A percentile compares a stretch with the other conserved stretches of the same genome.
Evolutionary conservation across 1,140 invertebrate species (phyloP).

Genomic region (Choristoneura fumiferana): DNA sequence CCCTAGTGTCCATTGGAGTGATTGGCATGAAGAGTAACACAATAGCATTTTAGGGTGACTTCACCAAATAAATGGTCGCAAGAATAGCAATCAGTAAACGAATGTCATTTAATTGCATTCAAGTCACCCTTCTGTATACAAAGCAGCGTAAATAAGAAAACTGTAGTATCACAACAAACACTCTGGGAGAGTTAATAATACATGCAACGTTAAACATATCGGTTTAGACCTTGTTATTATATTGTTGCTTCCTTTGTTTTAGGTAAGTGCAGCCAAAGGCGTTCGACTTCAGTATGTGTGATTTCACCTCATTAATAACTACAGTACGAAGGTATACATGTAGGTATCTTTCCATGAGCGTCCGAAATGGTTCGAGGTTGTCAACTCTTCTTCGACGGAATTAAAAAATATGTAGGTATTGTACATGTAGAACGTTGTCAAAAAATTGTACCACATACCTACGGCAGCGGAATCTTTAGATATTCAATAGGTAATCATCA

Average conservation of each 20-base stretch:
- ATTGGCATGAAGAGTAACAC: slow-evolving; percentile 60
- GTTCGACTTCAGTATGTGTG: too few species aligned
- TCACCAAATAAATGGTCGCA: slow-evolving; percentile 51
- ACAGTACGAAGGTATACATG: too few species aligned
- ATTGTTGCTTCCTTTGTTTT: slow-evolving; percentile 41
- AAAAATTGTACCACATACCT: too few species aligned
- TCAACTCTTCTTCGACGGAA: too few species aligned
- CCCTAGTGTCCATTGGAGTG: slow-evolving; percentile 46
- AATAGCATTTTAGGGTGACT: slow-evolving; percentile 56
- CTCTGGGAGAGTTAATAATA: not conserved
- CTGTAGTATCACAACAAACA: not conserved
- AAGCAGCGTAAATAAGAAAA: not conserved
- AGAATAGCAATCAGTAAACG: slow-evolving; percentile 44
- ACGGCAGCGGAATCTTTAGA: too few species aligned
- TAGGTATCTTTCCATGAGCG: too few species aligned
- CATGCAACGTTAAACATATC: not conserved
- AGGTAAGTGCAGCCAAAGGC: slow-evolving; percentile 41
- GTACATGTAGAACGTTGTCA: too few species aligned
- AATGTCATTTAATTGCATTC: slow-evolving; percentile 58
- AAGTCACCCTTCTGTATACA: slow-evolving; percentile 33
- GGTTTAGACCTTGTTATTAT: not conserved
- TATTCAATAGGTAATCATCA: too few species aligned
- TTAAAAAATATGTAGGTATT: too few species aligned
- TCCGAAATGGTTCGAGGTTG: too few species aligned
- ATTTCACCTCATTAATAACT: too few species aligned